phyloP scores from a whole-genome alignment of 2,113 vertebrate species.

The Siniperca chuatsi region DNA sequence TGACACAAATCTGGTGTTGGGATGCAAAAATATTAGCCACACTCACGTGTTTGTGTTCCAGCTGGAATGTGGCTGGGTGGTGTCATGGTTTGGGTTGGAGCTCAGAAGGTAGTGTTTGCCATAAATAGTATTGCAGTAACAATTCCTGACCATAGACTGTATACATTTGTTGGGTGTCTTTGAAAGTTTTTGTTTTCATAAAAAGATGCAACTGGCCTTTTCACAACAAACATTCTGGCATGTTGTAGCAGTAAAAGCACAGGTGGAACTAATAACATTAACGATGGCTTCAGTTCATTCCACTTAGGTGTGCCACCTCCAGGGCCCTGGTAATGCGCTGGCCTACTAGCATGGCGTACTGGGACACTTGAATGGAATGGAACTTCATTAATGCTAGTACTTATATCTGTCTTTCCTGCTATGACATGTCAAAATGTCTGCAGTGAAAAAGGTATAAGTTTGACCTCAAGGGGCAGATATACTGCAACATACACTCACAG shows the following conservation, averaged over 20 bases:
- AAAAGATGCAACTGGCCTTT: background rate
- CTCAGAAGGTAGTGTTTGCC: background rate
- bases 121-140: background rate
- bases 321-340: background rate
- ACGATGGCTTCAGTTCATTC: background rate
- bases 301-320: background rate
- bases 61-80: background rate
- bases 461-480: background rate
- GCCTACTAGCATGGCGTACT: background rate
- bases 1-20: background rate
- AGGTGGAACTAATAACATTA: background rate
- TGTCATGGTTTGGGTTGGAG: background rate
- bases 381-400: background rate
- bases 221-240: background rate
- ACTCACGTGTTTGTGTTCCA: background rate
- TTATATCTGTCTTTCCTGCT: background rate
- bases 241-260: background rate
- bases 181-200: background rate
- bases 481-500: no score
- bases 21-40: background rate
- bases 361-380: background rate
- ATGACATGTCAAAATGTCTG: background rate
- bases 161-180: background rate
- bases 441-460: background rate
- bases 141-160: background rate